Evolutionary conservation across 2,797 vertebrate genomes (phyloP).

Genomic region (Tokudaia muenninki): DNA sequence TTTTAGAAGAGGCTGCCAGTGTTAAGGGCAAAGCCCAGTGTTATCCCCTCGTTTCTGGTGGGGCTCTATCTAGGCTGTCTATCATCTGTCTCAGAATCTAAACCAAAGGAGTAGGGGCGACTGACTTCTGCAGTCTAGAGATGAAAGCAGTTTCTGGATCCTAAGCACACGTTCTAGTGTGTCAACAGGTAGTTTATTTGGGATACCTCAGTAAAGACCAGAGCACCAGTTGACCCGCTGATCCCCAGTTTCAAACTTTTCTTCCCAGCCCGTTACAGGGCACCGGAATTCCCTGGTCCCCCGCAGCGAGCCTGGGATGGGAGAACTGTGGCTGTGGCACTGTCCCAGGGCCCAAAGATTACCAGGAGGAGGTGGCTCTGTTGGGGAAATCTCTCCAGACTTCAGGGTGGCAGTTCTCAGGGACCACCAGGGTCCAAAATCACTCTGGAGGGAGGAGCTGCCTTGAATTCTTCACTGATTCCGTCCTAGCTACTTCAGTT

Average conservation of each 20-base stretch:
- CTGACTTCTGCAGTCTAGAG: not conserved
- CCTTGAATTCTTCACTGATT: no score
- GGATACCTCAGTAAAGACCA: rapidly evolving
- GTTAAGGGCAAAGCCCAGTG: not conserved
- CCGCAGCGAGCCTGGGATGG: rapidly evolving
- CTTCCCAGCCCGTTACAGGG: not conserved
- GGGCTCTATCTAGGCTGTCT: not conserved
- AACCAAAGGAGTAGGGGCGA: no score
- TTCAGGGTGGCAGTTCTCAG: not conserved
- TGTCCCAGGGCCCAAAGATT: rapidly evolving
- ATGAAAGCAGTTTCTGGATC: not conserved
- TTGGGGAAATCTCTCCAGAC: not conserved
- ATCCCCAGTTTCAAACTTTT: not conserved
- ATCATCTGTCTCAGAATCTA: not conserved
- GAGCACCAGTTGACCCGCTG: rapidly evolving
- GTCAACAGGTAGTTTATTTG: not conserved
- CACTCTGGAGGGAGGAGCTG: no score
- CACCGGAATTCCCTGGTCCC: not conserved
- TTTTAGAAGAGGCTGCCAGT: not conserved
- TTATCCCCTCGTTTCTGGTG: not conserved
- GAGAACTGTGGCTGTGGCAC: not conserved
- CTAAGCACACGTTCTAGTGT: not conserved
- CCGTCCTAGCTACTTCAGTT: not conserved
- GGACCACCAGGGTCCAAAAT: not conserved
- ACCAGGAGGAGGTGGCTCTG: not conserved